Conservation (phyloP, 2,888 invertebrate species). For the Andrena flavipes region DNA sequence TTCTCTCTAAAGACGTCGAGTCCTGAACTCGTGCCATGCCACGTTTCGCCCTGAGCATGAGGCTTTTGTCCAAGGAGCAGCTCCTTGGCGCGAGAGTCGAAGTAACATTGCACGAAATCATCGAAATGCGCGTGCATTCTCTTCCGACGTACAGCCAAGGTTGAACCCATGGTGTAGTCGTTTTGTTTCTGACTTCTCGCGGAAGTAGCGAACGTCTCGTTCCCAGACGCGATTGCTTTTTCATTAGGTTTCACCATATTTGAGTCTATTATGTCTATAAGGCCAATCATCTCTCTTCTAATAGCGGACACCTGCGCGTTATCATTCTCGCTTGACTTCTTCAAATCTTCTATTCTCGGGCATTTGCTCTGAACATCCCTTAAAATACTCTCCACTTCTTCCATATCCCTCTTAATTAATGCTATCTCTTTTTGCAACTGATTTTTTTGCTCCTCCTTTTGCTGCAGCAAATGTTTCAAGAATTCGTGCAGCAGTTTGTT, state of each 20-base stretch:
- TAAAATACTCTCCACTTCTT: constrained; percentile 89
- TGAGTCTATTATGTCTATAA: constrained; percentile 87
- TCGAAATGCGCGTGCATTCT: constrained; percentile 95
- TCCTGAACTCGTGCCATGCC: constrained; percentile 84
- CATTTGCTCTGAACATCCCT: constrained; percentile 87
- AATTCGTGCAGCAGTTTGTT: constrained; percentile 94
- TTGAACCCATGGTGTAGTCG: constrained; percentile 79
- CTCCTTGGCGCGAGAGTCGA: constrained; percentile 91
- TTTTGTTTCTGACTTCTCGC: constrained; percentile 68
- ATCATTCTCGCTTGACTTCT: constrained; percentile 85
- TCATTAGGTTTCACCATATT: constrained; percentile 82
- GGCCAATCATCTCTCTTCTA: constrained; percentile 86
- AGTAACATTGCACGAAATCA: constrained; percentile 95
- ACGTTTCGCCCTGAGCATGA: constrained; percentile 70
- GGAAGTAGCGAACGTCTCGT: constrained; percentile 68
- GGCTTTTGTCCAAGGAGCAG: constrained; percentile 87
- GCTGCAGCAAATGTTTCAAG: constrained; percentile 90
- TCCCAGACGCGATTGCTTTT: constrained; percentile 49
- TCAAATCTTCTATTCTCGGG: constrained; percentile 87
- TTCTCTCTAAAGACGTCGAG: constrained; percentile 93
- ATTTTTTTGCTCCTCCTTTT: constrained; percentile 89
- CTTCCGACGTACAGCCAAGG: constrained; percentile 89
- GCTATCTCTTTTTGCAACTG: constrained; percentile 90
- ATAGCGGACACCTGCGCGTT: constrained; percentile 86
- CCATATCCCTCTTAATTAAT: constrained; percentile 91